Evolutionary conservation across 2,888 invertebrate genomes (phyloP).

Genomic region (Ophion ellenae): DNA sequence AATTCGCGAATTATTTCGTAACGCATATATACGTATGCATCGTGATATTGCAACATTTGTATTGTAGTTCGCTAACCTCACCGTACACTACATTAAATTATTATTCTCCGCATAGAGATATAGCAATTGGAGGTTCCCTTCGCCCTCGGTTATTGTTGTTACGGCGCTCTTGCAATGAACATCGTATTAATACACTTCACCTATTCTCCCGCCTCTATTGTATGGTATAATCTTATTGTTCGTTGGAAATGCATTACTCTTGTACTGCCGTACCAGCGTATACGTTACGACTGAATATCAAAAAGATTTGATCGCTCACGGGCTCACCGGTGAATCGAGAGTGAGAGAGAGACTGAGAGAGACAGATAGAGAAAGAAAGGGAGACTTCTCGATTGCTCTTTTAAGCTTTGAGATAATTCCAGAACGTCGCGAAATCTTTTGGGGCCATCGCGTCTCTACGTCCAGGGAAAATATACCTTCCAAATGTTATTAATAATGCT

Average conservation of each 20-base stretch:
- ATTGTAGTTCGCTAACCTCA: conserved; percentile 42
- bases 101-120: conserved; percentile 32
- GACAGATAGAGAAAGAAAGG: not conserved
- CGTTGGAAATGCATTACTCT: conserved; percentile 45
- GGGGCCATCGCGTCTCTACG: no score
- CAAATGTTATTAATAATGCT: no score
- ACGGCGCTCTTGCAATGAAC: conserved; percentile 42
- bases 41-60: conserved; percentile 35
- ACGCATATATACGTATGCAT: not conserved
- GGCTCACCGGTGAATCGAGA: not conserved
- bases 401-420: not conserved
- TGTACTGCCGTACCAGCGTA: conserved; percentile 1
- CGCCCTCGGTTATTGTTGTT: conserved; percentile 34
- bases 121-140: conserved; percentile 8
- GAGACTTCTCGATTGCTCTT: not conserved
- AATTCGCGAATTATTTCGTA: not conserved
- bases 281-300: conserved; percentile 57
- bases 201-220: conserved; percentile 46
- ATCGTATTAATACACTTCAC: conserved; percentile 50
- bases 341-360: not conserved
- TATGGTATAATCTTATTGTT: conserved; percentile 60
- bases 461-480: no score
- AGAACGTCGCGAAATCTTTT: conserved; percentile 17
- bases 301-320: conserved; percentile 50
- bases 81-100: conserved; percentile 57